Evolutionary conservation across 1,140 invertebrate genomes (phyloP), one percentile per base, ranked within the genome.

Genomic region (Zaprionus camerounensis): DNA sequence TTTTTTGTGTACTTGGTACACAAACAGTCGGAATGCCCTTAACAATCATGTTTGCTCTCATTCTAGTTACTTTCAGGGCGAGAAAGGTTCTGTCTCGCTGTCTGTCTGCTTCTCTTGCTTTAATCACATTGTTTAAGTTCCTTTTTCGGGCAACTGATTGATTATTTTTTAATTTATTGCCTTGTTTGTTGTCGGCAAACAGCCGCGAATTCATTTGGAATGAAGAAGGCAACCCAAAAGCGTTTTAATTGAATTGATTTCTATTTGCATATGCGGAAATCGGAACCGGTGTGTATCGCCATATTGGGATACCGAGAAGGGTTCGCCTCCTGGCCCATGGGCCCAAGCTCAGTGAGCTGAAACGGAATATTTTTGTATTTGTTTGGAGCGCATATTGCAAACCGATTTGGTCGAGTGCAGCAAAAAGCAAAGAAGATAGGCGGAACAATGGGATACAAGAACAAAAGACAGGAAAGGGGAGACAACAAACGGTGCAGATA

Each of bases 141-240:
- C 20, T 24, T 22, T 22, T 13, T 20, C 20, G 46, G 46, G 7
- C 46, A 49, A 49, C 46, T 49, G 46, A 20, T 49, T 49, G 46
- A 51, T 51, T 51, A 51, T 51, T 51, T 51, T 51, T 51, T 51
- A 51, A 51, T 51, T 51, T 51, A 51, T 51, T 51, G 46, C 46
- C 17, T 6, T 51, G 46, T 51, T 51, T 51, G 20, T 9, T 13
- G 46, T 24, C 1, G 11, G 46, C 46, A 51, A 51, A 51, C 20
- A 51, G 22, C 4, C 46, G 20, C 17, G 46, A 51, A 13, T 12
- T 12, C 46, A 20, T 12, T 51, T 24, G 46, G 17, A 51, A 51
- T 51, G 20, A 24, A 24, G 46, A 51, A 51, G 46, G 20, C 20
- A 51, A 22, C 20, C 17, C 11, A 51, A 46, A 51, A 51, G 46